These are phyloP conservation scores for Drosophila niveifrons DNA, from an alignment of 2,888 invertebrate species.

Conservation along the genomic window DNA sequence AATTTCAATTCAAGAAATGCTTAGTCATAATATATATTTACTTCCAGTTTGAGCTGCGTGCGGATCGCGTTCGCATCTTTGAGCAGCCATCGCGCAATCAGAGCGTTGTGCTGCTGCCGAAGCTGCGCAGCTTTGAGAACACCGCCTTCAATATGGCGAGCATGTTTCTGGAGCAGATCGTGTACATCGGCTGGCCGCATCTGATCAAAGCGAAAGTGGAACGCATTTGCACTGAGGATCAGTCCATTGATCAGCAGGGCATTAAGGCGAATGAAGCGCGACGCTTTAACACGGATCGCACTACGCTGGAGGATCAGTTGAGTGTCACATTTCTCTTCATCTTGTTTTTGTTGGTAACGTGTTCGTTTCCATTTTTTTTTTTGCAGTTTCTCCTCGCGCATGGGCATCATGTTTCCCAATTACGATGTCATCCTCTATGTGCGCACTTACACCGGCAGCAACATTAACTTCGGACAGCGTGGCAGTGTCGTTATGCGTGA, in stretches of 20 bases:
- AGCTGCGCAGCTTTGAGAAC: constrained; percentile 83
- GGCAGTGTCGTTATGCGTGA: constrained; percentile 90
- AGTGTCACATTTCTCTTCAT: constrained; percentile 51
- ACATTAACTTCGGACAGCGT: constrained; percentile 87
- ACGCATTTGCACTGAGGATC: constrained; percentile 68
- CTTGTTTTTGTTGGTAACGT: not conserved
- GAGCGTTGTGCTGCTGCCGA: constrained; percentile 92
- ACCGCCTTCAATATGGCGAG: constrained; percentile 86
- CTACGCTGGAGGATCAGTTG: constrained; percentile 80
- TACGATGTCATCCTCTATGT: constrained; percentile 90
- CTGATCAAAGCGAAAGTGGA: constrained; percentile 92
- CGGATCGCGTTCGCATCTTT: constrained; percentile 94
- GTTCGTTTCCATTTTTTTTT: too few relatives aligned
- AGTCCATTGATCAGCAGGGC: constrained; percentile 84
- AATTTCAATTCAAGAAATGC: too few relatives aligned
- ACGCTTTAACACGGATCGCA: constrained; percentile 67
- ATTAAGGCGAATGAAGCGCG: constrained; percentile 58
- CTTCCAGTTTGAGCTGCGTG: constrained; percentile 88
- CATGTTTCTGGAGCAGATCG: constrained; percentile 89
- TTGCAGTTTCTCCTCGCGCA: constrained; percentile 85
- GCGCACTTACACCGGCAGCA: constrained; percentile 89
- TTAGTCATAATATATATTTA: not conserved
- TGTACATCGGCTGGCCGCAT: constrained; percentile 97
- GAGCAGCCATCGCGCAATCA: constrained; percentile 92
- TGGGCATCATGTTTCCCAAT: constrained; percentile 92